phyloP scores from a whole-genome alignment of 2,888 invertebrate genomes.

The Conchocele bisecta region DNA sequence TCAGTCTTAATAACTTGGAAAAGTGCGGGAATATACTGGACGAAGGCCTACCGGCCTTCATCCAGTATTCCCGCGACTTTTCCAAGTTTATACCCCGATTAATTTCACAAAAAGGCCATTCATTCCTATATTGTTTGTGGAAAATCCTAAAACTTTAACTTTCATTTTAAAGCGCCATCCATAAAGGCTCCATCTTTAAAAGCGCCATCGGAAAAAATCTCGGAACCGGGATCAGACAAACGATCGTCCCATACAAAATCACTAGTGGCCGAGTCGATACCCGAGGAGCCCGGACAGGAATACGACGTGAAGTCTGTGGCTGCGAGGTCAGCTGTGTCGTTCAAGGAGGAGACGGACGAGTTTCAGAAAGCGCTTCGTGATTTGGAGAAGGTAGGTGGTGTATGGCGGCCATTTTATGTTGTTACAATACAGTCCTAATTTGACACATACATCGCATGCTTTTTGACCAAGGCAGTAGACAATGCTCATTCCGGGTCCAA shows the following conservation, averaged over 20 bases:
- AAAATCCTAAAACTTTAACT: no score
- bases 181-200: slow-evolving; percentile 48
- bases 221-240: not conserved
- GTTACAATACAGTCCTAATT: no score
- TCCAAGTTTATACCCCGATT: no score
- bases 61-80: no score
- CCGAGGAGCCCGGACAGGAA: slow-evolving; percentile 39
- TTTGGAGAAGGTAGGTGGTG: slow-evolving; percentile 35
- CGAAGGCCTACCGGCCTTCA: no score
- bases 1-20: no score
- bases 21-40: no score
- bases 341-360: slow-evolving; percentile 59
- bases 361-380: slow-evolving; percentile 62
- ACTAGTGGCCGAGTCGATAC: slow-evolving; percentile 48
- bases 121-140: no score
- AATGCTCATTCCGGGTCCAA: no score
- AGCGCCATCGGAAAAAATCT: slow-evolving; percentile 17
- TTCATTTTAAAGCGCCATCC: slow-evolving; percentile 44
- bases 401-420: not conserved
- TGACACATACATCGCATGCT: no score
- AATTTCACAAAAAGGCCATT: no score
- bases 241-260: slow-evolving; percentile 46
- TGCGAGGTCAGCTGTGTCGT: slow-evolving; percentile 53
- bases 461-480: no score
- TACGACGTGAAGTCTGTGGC: slow-evolving; percentile 38